A percentile compares a stretch with the other conserved stretches of the same genome.
Evolutionary conservation across 2,888 invertebrate genomes (phyloP).

Genomic region (Dasysyrphus tricinctus): DNA sequence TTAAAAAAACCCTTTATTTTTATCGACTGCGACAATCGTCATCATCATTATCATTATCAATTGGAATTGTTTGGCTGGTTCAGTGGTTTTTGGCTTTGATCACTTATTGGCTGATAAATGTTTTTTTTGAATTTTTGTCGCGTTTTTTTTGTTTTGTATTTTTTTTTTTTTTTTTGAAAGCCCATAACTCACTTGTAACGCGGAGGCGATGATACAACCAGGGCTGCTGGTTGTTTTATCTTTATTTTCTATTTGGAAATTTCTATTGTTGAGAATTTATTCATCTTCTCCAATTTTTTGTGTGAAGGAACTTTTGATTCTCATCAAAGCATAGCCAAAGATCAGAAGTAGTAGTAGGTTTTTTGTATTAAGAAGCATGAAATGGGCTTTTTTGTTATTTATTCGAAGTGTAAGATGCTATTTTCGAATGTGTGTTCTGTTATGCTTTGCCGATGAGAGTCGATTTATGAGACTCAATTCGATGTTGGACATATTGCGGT

Average conservation of each 20-base stretch:
- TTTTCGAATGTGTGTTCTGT: conserved; percentile 46
- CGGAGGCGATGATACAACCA: conserved; percentile 67
- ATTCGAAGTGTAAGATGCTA: conserved; percentile 58
- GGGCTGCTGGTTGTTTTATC: conserved; percentile 64
- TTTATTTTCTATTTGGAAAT: conserved; percentile 28
- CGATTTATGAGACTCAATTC: conserved; percentile 49
- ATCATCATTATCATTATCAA: conserved; percentile 62
- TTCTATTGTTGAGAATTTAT: conserved; percentile 33
- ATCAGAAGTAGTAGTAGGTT: conserved; percentile 45
- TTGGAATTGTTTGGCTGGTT: conserved; percentile 66
- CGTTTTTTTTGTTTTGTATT: conserved; percentile 15
- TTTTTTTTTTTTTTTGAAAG: conserved; percentile 7
- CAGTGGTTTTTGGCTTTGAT: conserved; percentile 65
- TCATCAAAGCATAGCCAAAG: neutral
- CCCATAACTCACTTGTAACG: conserved; percentile 65
- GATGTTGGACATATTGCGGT: conserved; percentile 34
- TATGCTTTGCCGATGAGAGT: neutral
- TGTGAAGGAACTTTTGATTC: neutral
- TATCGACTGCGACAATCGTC: conserved; percentile 26
- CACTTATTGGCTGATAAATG: conserved; percentile 70
- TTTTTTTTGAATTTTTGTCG: conserved; percentile 41
- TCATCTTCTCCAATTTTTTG: neutral
- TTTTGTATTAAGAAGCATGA: conserved; percentile 40
- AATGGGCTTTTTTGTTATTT: conserved; percentile 66
- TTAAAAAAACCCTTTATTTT: neutral